Evolutionary conservation across 2,888 invertebrate genomes (phyloP).

Genomic region (Gnatocerus cornutus): DNA sequence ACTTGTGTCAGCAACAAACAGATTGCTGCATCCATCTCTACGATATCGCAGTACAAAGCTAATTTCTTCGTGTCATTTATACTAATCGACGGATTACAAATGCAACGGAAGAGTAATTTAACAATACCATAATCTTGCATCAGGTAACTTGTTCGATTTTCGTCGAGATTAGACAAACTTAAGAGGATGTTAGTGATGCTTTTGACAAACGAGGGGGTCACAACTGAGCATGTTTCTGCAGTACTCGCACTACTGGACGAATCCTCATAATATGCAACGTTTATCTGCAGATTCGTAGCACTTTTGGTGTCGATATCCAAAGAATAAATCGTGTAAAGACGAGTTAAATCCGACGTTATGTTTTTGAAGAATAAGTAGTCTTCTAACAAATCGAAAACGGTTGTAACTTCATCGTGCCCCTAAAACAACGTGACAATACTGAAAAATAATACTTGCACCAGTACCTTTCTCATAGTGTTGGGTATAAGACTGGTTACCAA

Average conservation of each 20-base stretch:
- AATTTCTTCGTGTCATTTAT: slow-evolving; percentile 67
- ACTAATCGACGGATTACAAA: slow-evolving; percentile 65
- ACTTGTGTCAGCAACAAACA: slow-evolving; percentile 71
- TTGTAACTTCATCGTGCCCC: slow-evolving; percentile 33
- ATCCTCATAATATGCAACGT: background rate
- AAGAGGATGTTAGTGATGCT: slow-evolving; percentile 69
- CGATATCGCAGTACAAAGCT: slow-evolving; percentile 70
- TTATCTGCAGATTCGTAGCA: background rate
- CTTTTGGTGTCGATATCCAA: slow-evolving; percentile 40
- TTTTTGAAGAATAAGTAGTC: slow-evolving; percentile 64
- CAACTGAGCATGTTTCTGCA: slow-evolving; percentile 41
- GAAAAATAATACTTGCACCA: background rate
- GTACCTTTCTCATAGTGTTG: slow-evolving; percentile 52
- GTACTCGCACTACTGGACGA: slow-evolving; percentile 10
- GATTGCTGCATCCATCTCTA: slow-evolving; percentile 73
- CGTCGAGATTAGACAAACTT: slow-evolving; percentile 70
- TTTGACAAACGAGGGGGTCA: slow-evolving; percentile 72
- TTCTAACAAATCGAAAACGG: slow-evolving; percentile 56
- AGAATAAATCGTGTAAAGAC: slow-evolving; percentile 57
- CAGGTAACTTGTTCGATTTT: slow-evolving; percentile 67
- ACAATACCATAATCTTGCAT: slow-evolving; percentile 72
- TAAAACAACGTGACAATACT: slow-evolving; percentile 26
- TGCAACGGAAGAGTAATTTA: slow-evolving; percentile 69
- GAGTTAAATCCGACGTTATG: slow-evolving; percentile 58
- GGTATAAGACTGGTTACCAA: slow-evolving; percentile 47